Evolutionary conservation across 2,797 vertebrate species (phyloP).

Genomic region (Characodon lateralis): DNA sequence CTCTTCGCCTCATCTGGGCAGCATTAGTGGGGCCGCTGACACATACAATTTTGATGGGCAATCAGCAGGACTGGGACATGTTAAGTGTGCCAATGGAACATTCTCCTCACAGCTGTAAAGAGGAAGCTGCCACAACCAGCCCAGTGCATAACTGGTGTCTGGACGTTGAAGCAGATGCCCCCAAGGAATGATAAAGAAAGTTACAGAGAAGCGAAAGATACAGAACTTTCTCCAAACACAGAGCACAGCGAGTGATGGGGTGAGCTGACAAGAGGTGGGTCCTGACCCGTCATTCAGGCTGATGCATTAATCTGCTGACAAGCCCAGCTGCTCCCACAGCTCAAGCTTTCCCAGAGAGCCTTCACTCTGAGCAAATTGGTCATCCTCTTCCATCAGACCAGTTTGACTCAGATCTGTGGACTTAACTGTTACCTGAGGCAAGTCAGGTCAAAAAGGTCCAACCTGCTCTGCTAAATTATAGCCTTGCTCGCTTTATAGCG

Average conservation of each 20-base stretch:
- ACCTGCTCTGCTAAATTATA: conserved; percentile 70
- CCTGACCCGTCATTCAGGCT: conserved; percentile 72
- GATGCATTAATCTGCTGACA: conserved; percentile 81
- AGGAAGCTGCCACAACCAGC: conserved; percentile 33
- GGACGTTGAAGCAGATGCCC: conserved; percentile 26
- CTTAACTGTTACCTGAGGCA: conserved; percentile 77
- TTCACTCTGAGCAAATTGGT: conserved; percentile 71
- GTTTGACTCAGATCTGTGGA: conserved; percentile 67
- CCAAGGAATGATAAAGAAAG: conserved; percentile 36
- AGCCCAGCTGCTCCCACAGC: conserved; percentile 74
- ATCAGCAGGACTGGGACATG: conserved; percentile 57
- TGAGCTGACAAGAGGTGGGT: conserved; percentile 59
- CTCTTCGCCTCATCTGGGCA: conserved; percentile 76
- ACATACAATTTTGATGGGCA: conserved; percentile 67
- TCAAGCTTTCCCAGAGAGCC: conserved; percentile 59
- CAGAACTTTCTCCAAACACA: conserved; percentile 31
- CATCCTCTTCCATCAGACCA: conserved; percentile 62
- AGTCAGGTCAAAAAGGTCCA: conserved; percentile 58
- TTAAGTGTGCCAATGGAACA: conserved; percentile 74
- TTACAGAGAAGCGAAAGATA: conserved; percentile 33
- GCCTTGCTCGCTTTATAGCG: conserved; percentile 52
- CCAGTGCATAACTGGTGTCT: conserved; percentile 54
- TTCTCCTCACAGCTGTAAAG: conserved; percentile 54
- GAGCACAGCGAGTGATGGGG: conserved; percentile 33
- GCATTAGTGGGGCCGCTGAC: conserved; percentile 73